Evolutionary conservation across 2,797 vertebrate species (phyloP).

Genomic region (Sebastes aleutianus): DNA sequence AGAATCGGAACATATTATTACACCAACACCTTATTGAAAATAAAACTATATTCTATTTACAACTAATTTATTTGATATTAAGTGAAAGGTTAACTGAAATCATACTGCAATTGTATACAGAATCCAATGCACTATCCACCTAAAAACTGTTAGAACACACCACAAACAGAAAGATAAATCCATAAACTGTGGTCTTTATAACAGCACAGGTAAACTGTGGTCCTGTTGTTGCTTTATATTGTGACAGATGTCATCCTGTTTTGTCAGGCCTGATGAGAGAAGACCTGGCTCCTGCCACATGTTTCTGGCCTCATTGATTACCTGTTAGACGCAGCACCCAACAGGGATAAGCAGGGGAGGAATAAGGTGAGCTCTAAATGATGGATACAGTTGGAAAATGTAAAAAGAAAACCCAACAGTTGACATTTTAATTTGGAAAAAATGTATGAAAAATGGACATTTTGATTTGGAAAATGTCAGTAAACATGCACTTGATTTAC

Average conservation of each 20-base stretch:
- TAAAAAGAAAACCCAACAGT: neutral
- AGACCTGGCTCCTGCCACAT: neutral
- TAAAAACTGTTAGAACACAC: neutral
- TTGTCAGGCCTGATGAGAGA: constrained; percentile 39
- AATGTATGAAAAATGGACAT: neutral
- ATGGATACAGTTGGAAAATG: neutral
- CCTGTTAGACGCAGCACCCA: constrained; percentile 43
- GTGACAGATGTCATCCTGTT: constrained; percentile 52
- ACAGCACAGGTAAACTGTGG: neutral
- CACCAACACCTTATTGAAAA: neutral
- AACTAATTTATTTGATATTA: neutral
- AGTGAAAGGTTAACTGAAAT: neutral
- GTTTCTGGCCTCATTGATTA: constrained; percentile 61
- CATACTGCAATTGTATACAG: neutral
- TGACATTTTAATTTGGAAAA: neutral
- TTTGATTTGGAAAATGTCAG: neutral
- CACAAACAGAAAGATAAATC: neutral
- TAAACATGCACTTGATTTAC: neutral
- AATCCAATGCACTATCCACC: neutral
- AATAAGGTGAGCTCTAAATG: neutral
- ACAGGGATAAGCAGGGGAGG: neutral
- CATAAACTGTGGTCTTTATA: neutral
- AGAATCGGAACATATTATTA: neutral
- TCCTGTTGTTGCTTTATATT: constrained; percentile 25
- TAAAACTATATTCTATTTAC: neutral